Evolutionary conservation across 2,113 vertebrate species (phyloP).

Genomic region (Gymnogyps californianus): DNA sequence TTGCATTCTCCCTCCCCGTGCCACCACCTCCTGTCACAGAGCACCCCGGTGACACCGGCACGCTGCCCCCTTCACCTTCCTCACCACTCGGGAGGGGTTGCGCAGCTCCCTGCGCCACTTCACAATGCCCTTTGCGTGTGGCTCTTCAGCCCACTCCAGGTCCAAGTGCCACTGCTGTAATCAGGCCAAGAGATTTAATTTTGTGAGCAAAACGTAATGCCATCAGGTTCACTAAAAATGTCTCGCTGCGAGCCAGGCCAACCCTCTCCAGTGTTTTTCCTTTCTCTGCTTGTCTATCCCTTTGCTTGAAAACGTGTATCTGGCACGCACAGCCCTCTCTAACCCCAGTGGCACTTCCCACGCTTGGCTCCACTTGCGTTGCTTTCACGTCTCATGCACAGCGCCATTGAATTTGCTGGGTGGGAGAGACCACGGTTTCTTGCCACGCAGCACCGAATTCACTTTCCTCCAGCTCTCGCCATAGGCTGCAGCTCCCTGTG

Average conservation of each 20-base stretch:
- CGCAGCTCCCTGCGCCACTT: not conserved
- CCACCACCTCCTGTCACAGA: not conserved
- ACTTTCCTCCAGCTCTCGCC: not conserved
- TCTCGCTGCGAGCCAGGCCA: not conserved
- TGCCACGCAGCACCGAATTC: not conserved
- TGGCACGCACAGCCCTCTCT: not conserved
- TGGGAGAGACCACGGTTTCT: fast-evolving
- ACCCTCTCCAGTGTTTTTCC: not conserved
- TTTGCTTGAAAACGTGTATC: not conserved
- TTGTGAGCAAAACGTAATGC: not conserved
- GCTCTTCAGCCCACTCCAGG: not conserved
- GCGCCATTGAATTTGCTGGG: not conserved
- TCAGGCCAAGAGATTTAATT: not conserved
- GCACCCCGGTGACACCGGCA: fast-evolving
- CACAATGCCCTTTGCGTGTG: fast-evolving
- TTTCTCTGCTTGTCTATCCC: not conserved
- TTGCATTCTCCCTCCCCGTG: not conserved
- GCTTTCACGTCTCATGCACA: not conserved
- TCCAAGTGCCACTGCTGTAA: not conserved
- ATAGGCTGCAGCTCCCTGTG: not conserved
- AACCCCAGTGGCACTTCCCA: not conserved
- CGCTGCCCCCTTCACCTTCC: not conserved
- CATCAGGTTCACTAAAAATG: not conserved
- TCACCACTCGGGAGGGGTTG: fast-evolving
- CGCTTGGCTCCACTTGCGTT: not conserved